A percentile compares a stretch with the other conserved stretches of the same genome.
phyloP scores from a whole-genome alignment of 2,797 vertebrate species.

The Pseudocheirus occidentalis region DNA sequence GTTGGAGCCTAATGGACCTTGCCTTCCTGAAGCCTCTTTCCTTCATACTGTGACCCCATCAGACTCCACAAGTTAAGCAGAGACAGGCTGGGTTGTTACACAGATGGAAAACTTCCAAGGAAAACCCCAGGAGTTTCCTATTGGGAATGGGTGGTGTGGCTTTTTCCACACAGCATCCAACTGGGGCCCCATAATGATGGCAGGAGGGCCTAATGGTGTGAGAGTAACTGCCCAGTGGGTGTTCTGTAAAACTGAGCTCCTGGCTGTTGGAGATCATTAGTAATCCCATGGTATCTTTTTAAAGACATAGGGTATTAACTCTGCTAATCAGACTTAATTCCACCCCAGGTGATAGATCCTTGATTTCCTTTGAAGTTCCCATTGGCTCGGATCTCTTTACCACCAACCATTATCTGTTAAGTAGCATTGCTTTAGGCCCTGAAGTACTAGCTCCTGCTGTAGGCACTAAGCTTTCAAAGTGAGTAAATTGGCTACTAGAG shows the following conservation, averaged over 20 bases:
- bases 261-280: slow-evolving; percentile 13
- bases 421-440: background rate
- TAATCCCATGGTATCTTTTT: background rate
- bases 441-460: background rate
- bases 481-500: background rate
- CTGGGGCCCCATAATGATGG: background rate
- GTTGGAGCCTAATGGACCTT: background rate
- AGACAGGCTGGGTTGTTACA: background rate
- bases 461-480: background rate
- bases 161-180: background rate
- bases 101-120: background rate
- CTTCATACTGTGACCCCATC: background rate
- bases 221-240: background rate
- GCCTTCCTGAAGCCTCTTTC: background rate
- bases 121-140: background rate
- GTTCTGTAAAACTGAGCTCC: background rate
- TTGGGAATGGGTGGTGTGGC: background rate
- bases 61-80: background rate
- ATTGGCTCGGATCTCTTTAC: background rate
- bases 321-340: slow-evolving; percentile 41
- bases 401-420: slow-evolving; percentile 6
- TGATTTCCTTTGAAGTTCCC: slow-evolving; percentile 14
- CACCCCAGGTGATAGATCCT: background rate
- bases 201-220: background rate
- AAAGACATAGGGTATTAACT: background rate